A percentile compares a stretch with the other conserved stretches of the same genome.
Evolutionary conservation across 2,888 invertebrate genomes (phyloP).

Genomic region (Cyaniris semiargus): DNA sequence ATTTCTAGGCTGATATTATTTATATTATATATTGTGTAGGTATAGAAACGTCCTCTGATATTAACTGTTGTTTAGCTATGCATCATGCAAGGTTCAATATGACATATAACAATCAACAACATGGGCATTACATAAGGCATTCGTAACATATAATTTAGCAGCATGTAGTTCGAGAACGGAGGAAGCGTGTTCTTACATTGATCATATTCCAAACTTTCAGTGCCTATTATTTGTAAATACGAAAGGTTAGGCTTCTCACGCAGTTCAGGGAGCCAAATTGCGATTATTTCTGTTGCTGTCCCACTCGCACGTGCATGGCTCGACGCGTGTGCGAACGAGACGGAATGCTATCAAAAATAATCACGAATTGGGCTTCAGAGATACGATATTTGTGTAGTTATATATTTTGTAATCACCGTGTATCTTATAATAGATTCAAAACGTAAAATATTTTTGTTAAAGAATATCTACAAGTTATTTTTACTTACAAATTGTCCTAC

Average conservation of each 20-base stretch:
- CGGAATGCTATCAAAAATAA: background rate
- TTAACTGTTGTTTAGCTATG: too few relatives aligned
- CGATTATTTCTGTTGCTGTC: background rate
- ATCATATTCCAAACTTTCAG: conserved; percentile 63
- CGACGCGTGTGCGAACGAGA: background rate
- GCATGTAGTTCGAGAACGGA: conserved; percentile 47
- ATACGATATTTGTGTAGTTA: conserved; percentile 64
- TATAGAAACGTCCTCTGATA: too few relatives aligned
- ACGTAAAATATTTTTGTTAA: conserved; percentile 41
- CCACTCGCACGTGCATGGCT: background rate
- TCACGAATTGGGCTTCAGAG: conserved; percentile 61
- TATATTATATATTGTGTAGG: too few relatives aligned
- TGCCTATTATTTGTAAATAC: conserved; percentile 70
- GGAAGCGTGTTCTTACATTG: conserved; percentile 39
- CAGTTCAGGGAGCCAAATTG: conserved; percentile 34
- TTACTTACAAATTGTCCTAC: conserved; percentile 26
- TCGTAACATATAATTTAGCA: conserved; percentile 62
- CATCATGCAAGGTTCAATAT: background rate
- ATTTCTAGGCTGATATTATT: background rate
- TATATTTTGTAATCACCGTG: conserved; percentile 66
- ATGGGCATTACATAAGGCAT: conserved; percentile 59
- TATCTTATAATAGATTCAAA: conserved; percentile 57
- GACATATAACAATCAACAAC: background rate
- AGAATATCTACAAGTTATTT: conserved; percentile 27
- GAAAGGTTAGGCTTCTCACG: conserved; percentile 49